phyloP scores from a whole-genome alignment of 2,797 vertebrate genomes.

The Pelodytes ibericus region DNA sequence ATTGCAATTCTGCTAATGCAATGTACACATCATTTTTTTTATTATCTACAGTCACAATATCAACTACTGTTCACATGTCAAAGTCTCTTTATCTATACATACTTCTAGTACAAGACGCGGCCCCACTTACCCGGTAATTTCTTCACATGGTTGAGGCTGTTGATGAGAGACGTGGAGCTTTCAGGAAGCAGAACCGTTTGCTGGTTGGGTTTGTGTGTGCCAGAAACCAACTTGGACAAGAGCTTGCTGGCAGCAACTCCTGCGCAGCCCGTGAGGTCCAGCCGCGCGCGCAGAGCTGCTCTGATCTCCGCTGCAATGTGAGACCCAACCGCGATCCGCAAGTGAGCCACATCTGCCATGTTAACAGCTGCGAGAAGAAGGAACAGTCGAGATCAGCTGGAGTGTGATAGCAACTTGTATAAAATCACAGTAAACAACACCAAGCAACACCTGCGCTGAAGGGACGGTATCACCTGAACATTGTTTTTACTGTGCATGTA shows the following conservation, averaged over 20 bases:
- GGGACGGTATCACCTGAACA: too few relatives aligned
- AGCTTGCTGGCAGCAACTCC: constrained; percentile 86
- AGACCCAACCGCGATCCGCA: constrained; percentile 79
- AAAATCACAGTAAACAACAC: too few relatives aligned
- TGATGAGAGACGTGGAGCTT: constrained; percentile 73
- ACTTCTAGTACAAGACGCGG: too few relatives aligned
- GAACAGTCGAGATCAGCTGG: neutral
- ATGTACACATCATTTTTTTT: too few relatives aligned
- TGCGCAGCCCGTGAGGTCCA: constrained; percentile 86
- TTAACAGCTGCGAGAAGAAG: constrained; percentile 65
- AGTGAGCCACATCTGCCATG: constrained; percentile 63
- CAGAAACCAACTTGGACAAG: constrained; percentile 86
- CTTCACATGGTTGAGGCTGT: constrained; percentile 70
- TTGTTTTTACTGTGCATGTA: too few relatives aligned
- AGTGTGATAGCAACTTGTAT: too few relatives aligned
- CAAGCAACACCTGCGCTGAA: too few relatives aligned
- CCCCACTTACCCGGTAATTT: constrained; percentile 83
- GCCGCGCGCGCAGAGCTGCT: constrained; percentile 66
- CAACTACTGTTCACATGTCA: too few relatives aligned
- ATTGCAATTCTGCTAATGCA: too few relatives aligned
- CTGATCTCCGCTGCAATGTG: constrained; percentile 83
- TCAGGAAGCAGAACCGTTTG: constrained; percentile 86
- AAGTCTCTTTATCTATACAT: too few relatives aligned
- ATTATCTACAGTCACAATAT: too few relatives aligned
- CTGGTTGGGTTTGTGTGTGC: constrained; percentile 89